Evolutionary conservation across 2,113 vertebrate species (phyloP).

Genomic region (Puma concolor): DNA sequence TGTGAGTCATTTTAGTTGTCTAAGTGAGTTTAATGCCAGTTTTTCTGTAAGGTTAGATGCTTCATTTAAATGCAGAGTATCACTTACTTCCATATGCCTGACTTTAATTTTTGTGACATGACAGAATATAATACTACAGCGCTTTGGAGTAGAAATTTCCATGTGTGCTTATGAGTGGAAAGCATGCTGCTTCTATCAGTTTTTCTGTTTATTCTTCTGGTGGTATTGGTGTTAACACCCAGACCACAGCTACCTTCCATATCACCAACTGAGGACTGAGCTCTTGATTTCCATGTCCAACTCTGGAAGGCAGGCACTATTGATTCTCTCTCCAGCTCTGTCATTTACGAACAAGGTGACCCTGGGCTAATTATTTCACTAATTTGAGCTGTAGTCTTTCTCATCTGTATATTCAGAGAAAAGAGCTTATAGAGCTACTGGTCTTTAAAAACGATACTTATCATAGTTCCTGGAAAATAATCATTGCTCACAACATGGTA

Average conservation of each 20-base stretch:
- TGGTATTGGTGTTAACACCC: too few species aligned
- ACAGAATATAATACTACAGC: neutral
- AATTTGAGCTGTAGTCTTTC: neutral
- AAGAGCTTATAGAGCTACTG: neutral
- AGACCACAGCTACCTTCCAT: neutral
- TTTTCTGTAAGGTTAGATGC: conserved; percentile 46
- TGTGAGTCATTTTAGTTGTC: conserved; percentile 74
- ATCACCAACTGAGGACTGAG: neutral
- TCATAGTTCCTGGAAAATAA: neutral
- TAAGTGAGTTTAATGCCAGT: conserved; percentile 45
- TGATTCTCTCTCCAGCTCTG: neutral
- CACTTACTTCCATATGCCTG: conserved; percentile 15
- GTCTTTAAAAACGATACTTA: conserved; percentile 20
- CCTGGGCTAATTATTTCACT: neutral
- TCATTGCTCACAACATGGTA: neutral
- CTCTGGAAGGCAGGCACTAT: neutral
- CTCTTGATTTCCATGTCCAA: neutral
- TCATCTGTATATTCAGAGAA: neutral
- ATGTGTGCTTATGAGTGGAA: neutral
- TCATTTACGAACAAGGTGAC: neutral
- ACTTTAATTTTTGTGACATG: neutral
- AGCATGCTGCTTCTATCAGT: neutral
- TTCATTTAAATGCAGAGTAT: conserved; percentile 55
- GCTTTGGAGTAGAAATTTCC: neutral
- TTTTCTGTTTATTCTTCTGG: neutral